Conservation (phyloP, 2,888 invertebrate species). For the Osmoderma eremita region DNA sequence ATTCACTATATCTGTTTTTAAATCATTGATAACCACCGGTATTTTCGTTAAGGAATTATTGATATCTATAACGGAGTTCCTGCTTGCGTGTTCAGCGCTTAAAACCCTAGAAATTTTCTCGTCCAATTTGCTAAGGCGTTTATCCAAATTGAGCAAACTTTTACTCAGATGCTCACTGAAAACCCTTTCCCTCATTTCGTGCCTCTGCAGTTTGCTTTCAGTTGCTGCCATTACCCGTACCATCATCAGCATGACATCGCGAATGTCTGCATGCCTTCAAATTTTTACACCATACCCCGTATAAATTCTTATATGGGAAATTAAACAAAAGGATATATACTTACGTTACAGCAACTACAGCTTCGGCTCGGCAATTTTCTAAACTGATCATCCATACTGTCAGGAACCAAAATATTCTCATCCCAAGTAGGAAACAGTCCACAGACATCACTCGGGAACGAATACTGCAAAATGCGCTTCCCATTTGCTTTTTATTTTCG, state of each 20-base stretch:
- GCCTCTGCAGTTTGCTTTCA: constrained; percentile 84
- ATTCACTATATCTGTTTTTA: no score
- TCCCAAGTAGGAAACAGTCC: background rate
- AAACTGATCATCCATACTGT: background rate
- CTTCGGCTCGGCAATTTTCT: background rate
- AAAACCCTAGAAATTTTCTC: no score
- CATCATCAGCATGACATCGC: constrained; percentile 81
- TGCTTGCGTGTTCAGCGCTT: no score
- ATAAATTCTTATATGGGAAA: background rate
- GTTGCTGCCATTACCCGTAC: constrained; percentile 81
- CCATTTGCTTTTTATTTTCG: no score
- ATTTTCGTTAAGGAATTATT: no score
- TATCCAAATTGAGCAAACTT: constrained; percentile 75
- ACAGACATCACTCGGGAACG: no score
- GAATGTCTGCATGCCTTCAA: constrained; percentile 74
- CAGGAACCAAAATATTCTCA: background rate
- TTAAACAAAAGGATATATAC: no score
- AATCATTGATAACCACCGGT: no score
- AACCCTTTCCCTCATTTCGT: constrained; percentile 82
- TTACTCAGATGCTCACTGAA: constrained; percentile 83
- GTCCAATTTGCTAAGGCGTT: constrained; percentile 66
- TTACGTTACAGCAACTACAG: constrained; percentile 7
- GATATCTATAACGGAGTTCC: no score
- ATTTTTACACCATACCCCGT: background rate
- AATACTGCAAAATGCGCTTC: no score